A percentile compares a stretch with the other conserved stretches of the same genome.
These are phyloP conservation scores for Ectemnius lituratus DNA, from an alignment of 2,888 invertebrate species.

Conservation along the genomic window DNA sequence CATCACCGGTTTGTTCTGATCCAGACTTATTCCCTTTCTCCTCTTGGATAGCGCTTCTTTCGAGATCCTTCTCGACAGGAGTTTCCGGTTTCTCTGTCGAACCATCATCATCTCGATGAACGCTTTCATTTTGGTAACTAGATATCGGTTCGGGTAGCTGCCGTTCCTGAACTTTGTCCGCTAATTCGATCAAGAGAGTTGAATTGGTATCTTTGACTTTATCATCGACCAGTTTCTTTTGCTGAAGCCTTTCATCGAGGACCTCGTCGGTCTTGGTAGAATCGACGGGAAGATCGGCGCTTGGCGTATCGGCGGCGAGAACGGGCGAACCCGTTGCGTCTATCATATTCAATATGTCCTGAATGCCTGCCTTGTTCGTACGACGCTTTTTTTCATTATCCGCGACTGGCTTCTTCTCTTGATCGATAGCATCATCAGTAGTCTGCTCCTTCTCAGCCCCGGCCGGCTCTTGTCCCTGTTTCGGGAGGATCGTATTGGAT, in stretches of 20 bases:
- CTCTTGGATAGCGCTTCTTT: background rate
- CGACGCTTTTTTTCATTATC: slow-evolving; percentile 53
- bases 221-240: slow-evolving; percentile 16
- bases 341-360: slow-evolving; percentile 71
- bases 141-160: slow-evolving; percentile 16
- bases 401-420: slow-evolving; percentile 43
- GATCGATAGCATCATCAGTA: slow-evolving; percentile 47
- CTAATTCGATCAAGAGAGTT: slow-evolving; percentile 1
- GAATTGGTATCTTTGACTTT: slow-evolving; percentile 28
- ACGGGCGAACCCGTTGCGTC: slow-evolving; percentile 70
- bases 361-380: slow-evolving; percentile 68
- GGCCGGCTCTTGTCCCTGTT: slow-evolving; percentile 23
- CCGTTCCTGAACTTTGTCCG: slow-evolving; percentile 11
- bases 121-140: slow-evolving; percentile 23
- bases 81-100: slow-evolving; percentile 40
- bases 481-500: slow-evolving; percentile 41
- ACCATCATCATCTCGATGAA: slow-evolving; percentile 4
- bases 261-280: slow-evolving; percentile 67
- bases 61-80: slow-evolving; percentile 51
- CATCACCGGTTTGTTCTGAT: slow-evolving; percentile 14
- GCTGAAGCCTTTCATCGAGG: slow-evolving; percentile 28
- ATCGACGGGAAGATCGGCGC: slow-evolving; percentile 64
- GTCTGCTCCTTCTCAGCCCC: slow-evolving; percentile 28
- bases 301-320: slow-evolving; percentile 68
- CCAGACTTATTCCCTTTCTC: slow-evolving; percentile 21